Evolutionary conservation across 2,797 vertebrate genomes (phyloP).

Genomic region (Myripristis murdjan): DNA sequence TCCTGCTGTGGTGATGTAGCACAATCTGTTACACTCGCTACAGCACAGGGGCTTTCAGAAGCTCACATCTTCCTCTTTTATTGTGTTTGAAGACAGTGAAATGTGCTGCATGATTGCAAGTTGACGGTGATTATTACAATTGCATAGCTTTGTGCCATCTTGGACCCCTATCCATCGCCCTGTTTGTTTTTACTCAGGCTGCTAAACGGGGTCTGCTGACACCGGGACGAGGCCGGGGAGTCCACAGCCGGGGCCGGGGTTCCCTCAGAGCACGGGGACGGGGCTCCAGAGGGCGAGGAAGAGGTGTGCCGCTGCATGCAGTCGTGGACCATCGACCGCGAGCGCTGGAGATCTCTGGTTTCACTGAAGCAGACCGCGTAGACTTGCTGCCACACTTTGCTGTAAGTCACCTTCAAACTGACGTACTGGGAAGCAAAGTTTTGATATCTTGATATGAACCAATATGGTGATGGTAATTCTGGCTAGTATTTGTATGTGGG

Average conservation of each 20-base stretch:
- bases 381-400: slow-evolving; percentile 97
- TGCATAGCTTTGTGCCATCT: background rate
- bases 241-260: slow-evolving; percentile 87
- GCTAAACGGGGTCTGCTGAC: slow-evolving; percentile 96
- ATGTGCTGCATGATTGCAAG: background rate
- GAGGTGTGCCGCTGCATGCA: slow-evolving; percentile 88
- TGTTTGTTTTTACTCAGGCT: slow-evolving; percentile 83
- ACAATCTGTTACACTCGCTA: background rate
- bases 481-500: background rate
- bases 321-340: slow-evolving; percentile 95
- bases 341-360: slow-evolving; percentile 93
- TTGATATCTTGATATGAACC: background rate
- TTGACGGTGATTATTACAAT: background rate
- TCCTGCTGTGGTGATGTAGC: slow-evolving; percentile 13
- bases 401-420: slow-evolving; percentile 85
- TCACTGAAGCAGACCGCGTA: slow-evolving; percentile 90
- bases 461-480: background rate
- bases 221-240: slow-evolving; percentile 90
- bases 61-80: background rate
- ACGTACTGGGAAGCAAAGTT: background rate
- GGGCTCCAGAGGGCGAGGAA: slow-evolving; percentile 88
- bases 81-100: background rate
- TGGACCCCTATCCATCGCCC: background rate
- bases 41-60: background rate
- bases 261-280: slow-evolving; percentile 89